These are phyloP conservation scores for Aphaenogaster floridana DNA, from an alignment of 1,140 invertebrate species.

Conservation along the genomic window DNA sequence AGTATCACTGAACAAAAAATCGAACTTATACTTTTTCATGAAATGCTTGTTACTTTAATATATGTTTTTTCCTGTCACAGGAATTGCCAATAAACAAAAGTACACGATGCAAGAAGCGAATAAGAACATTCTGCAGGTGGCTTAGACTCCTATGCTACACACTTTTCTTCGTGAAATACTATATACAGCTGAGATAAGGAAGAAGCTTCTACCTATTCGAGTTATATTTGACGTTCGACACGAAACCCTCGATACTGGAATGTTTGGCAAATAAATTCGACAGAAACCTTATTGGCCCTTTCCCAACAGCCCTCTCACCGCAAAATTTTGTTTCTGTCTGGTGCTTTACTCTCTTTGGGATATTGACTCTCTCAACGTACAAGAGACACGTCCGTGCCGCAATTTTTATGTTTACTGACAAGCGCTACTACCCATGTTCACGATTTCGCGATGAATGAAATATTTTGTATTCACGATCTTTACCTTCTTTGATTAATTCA, in stretches of 20 bases:
- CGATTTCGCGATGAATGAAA: conserved; percentile 34
- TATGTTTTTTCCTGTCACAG: not conserved
- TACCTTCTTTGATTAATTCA: conserved; percentile 27
- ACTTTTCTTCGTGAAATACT: not conserved
- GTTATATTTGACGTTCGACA: conserved; percentile 68
- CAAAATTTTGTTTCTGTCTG: conserved; percentile 69
- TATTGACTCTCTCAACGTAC: conserved; percentile 55
- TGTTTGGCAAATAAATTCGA: conserved; percentile 75
- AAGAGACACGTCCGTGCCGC: conserved; percentile 7
- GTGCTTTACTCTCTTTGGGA: conserved; percentile 12
- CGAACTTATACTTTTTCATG: not conserved
- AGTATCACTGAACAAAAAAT: not conserved
- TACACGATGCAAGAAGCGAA: not conserved
- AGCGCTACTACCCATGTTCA: conserved; percentile 19
- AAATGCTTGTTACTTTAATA: not conserved
- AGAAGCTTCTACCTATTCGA: conserved; percentile 38
- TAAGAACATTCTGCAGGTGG: not conserved
- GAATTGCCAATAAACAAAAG: not conserved
- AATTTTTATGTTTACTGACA: conserved; percentile 58
- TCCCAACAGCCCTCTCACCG: conserved; percentile 55
- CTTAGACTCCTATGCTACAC: not conserved
- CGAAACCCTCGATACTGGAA: conserved; percentile 55
- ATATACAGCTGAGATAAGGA: conserved; percentile 55
- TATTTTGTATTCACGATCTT: not conserved
- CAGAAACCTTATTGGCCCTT: conserved; percentile 68